Evolutionary conservation across 1,140 invertebrate genomes (phyloP), one percentile per base, ranked within the genome.

Genomic region (Eumaeus atala): DNA sequence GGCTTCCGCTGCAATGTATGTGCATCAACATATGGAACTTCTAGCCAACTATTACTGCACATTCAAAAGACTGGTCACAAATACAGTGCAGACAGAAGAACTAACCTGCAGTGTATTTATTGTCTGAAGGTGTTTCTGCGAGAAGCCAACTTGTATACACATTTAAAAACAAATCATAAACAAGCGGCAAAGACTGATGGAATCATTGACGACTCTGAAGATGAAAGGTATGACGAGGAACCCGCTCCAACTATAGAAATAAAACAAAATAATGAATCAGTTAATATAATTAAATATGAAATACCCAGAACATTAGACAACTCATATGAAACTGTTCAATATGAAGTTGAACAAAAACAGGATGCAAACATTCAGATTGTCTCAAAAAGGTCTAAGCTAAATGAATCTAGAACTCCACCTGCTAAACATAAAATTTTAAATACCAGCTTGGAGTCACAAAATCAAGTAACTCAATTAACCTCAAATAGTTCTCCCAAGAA

Each of bases 81-180:
- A 74, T 89, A 86, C 64, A 84, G 56, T 69, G 74, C 77, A 9
- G 86, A 90, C 56, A 81, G 62, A 66, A 87, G 77, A 65, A 64
- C 74, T 21, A 83, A 83, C 56, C 83, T 88, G 52, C 91, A 92
- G 68, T 94, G 93, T 72, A 89, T 91, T 56, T 93, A 92, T 67
- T 94, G 93, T 72, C 84, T 89, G 38, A 92, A 91, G 73, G 81
- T 89, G 51, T 92, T 93, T 64, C 87, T 90, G 34, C 87, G 92
- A 38, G 90, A 91, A 64, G 77, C 87, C 7, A 91, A 91, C 70
- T 77, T 93, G 11, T 93, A 92, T 77, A 89, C 89, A 12, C 93
- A 94, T 72, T 86, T 93, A 60, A 90, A 91, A 70, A 84, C 85
- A 7, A 75, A 88, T 64, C 92, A 94, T 67, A 90, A 90, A 69